Conservation (phyloP, 1,140 invertebrate species). For the roundworm (Caenorhabditis elegans) region WBcel235 BX284604.4:5304001-5304500, state of each 20-base stretch:
- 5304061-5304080: too few relatives aligned
- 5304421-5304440: background rate
- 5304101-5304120: too few relatives aligned
- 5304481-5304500: conserved; percentile 35
- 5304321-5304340: background rate
- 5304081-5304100: too few relatives aligned
- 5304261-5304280: conserved; percentile 8
- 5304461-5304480: background rate
- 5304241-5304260: background rate
- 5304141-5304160: conserved; percentile 39
- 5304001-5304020: too few relatives aligned
- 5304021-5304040: too few relatives aligned
- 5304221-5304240: conserved; percentile 29
- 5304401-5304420: background rate
- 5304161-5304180: conserved; percentile 28
- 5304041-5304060: too few relatives aligned
- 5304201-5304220: conserved; percentile 26
- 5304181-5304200: conserved; percentile 19
- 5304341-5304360: conserved; percentile 43
- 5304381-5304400: background rate
- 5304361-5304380: conserved; percentile 30
- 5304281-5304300: background rate
- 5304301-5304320: background rate
- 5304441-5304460: background rate
- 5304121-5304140: background rate